These are phyloP conservation scores for Furcula furcula DNA, from an alignment of 2,888 invertebrate species.

Conservation along the genomic window DNA sequence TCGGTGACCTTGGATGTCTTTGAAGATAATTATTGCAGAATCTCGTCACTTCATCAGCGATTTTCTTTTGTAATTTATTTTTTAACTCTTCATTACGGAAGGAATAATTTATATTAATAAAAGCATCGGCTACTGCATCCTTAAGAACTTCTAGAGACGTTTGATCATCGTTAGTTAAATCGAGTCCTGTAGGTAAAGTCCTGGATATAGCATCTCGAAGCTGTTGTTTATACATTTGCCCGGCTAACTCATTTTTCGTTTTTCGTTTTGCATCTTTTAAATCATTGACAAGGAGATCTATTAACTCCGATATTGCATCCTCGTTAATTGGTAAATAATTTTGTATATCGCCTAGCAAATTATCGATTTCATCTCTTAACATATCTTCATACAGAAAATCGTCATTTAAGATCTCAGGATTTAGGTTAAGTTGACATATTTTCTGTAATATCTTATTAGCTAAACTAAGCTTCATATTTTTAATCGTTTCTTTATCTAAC, in stretches of 20 bases:
- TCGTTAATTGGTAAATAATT: slow-evolving; percentile 18
- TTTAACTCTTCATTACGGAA: slow-evolving; percentile 30
- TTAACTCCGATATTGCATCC: slow-evolving; percentile 24
- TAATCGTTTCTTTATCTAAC: slow-evolving; percentile 25
- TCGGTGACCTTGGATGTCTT: slow-evolving; percentile 32
- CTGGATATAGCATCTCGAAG: slow-evolving; percentile 44
- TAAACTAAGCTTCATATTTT: slow-evolving; percentile 37
- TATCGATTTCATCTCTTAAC: slow-evolving; percentile 43
- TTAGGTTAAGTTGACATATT: slow-evolving; percentile 47
- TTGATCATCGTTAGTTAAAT: slow-evolving; percentile 34
- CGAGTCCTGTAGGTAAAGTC: slow-evolving; percentile 33
- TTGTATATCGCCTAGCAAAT: slow-evolving; percentile 21
- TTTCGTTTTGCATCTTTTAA: slow-evolving; percentile 33
- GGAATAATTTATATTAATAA: slow-evolving; percentile 46
- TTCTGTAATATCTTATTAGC: slow-evolving; percentile 37
- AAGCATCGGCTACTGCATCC: slow-evolving; percentile 55
- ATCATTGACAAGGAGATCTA: slow-evolving; percentile 34
- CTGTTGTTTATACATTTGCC: slow-evolving; percentile 44
- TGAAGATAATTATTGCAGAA: slow-evolving; percentile 50
- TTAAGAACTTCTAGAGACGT: slow-evolving; percentile 47
- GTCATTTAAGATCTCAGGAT: slow-evolving; percentile 47
- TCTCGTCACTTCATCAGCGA: slow-evolving; percentile 39
- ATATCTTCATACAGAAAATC: slow-evolving; percentile 43
- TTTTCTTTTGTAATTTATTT: slow-evolving; percentile 38
- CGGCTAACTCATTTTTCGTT: slow-evolving; percentile 34